A percentile compares a stretch with the other conserved stretches of the same genome.
These are phyloP conservation scores for Xylota segnis DNA, from an alignment of 2,888 invertebrate genomes.

Conservation along the genomic window DNA sequence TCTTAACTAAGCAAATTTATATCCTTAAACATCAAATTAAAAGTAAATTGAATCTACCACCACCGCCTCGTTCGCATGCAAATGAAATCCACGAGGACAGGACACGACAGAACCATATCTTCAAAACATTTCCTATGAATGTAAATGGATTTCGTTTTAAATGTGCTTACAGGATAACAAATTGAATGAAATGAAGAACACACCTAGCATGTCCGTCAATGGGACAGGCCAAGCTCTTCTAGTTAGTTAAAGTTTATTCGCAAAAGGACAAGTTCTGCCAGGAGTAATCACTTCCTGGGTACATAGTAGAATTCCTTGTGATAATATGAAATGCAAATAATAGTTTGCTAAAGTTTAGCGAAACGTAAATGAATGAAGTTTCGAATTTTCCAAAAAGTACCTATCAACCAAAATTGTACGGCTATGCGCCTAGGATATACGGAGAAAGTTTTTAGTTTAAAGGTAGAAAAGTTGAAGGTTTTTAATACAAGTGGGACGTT, in stretches of 20 bases:
- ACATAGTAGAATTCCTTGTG: constrained; percentile 12
- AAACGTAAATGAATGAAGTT: constrained; percentile 62
- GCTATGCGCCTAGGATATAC: neutral
- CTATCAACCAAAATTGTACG: neutral
- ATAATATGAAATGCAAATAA: constrained; percentile 71
- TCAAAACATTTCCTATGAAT: constrained; percentile 51
- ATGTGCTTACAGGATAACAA: constrained; percentile 69
- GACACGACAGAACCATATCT: neutral
- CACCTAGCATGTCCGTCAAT: constrained; percentile 43
- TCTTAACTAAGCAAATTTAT: constrained; percentile 65
- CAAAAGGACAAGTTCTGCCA: constrained; percentile 23
- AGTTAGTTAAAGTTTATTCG: constrained; percentile 45
- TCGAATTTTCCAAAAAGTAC: constrained; percentile 20
- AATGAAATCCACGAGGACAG: constrained; percentile 36
- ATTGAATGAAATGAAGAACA: constrained; percentile 65
- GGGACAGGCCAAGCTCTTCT: neutral
- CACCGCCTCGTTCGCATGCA: constrained; percentile 3
- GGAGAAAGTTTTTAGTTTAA: constrained; percentile 10
- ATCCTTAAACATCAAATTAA: constrained; percentile 59
- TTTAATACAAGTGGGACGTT: neutral
- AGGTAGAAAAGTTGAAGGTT: neutral
- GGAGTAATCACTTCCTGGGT: constrained; percentile 11
- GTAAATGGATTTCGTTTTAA: constrained; percentile 58
- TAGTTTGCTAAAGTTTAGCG: constrained; percentile 63
- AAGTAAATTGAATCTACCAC: constrained; percentile 54